These are phyloP conservation scores for Paracanthobrama guichenoti DNA, from an alignment of 2,113 vertebrate species.

Conservation along the genomic window DNA sequence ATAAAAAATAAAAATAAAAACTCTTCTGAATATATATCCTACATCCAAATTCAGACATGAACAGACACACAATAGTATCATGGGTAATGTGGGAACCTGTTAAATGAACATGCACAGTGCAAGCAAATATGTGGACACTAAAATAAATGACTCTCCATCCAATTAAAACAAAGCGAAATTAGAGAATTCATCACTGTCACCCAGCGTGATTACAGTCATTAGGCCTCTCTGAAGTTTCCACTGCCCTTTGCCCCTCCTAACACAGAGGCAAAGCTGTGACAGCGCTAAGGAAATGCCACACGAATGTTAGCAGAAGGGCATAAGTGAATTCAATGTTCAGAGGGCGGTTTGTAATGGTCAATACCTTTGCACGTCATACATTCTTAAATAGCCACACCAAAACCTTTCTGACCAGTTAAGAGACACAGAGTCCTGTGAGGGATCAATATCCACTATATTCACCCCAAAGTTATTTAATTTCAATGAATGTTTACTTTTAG, in stretches of 20 bases:
- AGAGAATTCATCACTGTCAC: slow-evolving; percentile 82
- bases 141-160: slow-evolving; percentile 75
- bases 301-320: slow-evolving; percentile 19
- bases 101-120: slow-evolving; percentile 13
- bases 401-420: neutral
- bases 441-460: slow-evolving; percentile 6
- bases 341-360: neutral
- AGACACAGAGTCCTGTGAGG: neutral
- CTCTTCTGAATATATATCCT: neutral
- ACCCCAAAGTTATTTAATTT: neutral
- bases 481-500: neutral
- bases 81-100: slow-evolving; percentile 31
- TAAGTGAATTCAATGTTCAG: neutral
- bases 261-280: slow-evolving; percentile 22
- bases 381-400: neutral
- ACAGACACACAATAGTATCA: neutral
- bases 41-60: neutral
- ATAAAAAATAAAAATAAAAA: neutral
- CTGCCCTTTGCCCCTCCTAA: slow-evolving; percentile 51
- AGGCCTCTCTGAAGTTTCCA: slow-evolving; percentile 66
- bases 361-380: neutral
- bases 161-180: slow-evolving; percentile 82
- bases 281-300: slow-evolving; percentile 13
- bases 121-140: slow-evolving; percentile 48
- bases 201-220: slow-evolving; percentile 76